These are phyloP conservation scores for Eudemis profundana DNA, from an alignment of 2,888 invertebrate species.

Conservation along the genomic window DNA sequence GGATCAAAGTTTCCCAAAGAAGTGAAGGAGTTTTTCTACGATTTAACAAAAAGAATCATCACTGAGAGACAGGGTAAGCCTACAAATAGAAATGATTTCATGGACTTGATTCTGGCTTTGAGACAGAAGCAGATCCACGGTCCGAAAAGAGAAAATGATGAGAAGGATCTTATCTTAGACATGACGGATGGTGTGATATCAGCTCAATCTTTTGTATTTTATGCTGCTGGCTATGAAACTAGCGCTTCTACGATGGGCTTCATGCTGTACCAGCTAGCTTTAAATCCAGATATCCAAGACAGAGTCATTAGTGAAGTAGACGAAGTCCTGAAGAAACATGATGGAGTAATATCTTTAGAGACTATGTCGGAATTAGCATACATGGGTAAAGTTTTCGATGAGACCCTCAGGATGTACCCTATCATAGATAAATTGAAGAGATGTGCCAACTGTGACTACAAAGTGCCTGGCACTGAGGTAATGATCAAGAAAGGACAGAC, in stretches of 20 bases:
- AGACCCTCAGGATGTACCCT: slow-evolving; percentile 62
- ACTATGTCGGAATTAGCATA: slow-evolving; percentile 67
- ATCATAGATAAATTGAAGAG: slow-evolving; percentile 22
- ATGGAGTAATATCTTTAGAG: slow-evolving; percentile 68
- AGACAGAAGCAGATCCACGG: background rate
- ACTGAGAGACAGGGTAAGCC: slow-evolving; percentile 11
- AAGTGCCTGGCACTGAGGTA: slow-evolving; percentile 39
- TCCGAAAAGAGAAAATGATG: background rate
- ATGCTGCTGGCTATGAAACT: slow-evolving; percentile 56
- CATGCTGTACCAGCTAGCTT: slow-evolving; percentile 38
- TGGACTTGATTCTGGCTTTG: slow-evolving; percentile 10
- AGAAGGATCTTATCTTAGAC: slow-evolving; percentile 14
- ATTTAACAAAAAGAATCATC: slow-evolving; percentile 7
- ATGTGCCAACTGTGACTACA: slow-evolving; percentile 25
- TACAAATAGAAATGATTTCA: slow-evolving; percentile 15
- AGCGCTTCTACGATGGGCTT: slow-evolving; percentile 38
- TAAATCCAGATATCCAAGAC: slow-evolving; percentile 60
- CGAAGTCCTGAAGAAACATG: slow-evolving; percentile 54
- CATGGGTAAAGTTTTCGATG: slow-evolving; percentile 67
- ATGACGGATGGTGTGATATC: slow-evolving; percentile 32
- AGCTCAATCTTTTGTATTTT: slow-evolving; percentile 59
- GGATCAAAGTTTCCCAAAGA: slow-evolving; percentile 7
- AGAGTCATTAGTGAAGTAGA: slow-evolving; percentile 64
- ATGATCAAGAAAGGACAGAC: slow-evolving; percentile 35
- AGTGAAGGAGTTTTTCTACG: slow-evolving; percentile 15